Evolutionary conservation across 2,113 vertebrate species (phyloP).

Genomic region (Naja naja): DNA sequence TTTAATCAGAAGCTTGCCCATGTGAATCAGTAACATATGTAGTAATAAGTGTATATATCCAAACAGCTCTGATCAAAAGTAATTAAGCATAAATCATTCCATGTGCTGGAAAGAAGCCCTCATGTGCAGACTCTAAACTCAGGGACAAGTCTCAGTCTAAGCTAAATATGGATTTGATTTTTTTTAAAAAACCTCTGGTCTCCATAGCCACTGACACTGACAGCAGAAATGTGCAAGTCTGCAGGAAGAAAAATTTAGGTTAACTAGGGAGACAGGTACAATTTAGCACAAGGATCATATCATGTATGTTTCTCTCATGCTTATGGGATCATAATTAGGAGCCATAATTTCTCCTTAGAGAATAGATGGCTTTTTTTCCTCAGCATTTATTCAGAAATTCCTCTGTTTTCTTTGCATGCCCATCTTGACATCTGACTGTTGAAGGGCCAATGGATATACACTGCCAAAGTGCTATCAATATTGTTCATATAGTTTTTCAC

Average conservation of each 20-base stretch:
- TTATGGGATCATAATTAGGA: background rate
- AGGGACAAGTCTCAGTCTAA: background rate
- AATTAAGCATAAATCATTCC: conserved; percentile 6
- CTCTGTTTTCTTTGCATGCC: background rate
- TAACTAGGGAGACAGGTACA: background rate
- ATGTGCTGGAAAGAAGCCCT: background rate
- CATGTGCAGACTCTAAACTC: background rate
- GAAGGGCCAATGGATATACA: background rate
- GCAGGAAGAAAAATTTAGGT: background rate
- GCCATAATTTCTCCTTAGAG: background rate
- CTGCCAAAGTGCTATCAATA: background rate
- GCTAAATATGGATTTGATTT: background rate
- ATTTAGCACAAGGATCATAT: background rate
- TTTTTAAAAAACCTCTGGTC: background rate
- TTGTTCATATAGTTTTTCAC: background rate
- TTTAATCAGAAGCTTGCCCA: background rate
- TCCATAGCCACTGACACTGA: background rate
- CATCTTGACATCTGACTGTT: background rate
- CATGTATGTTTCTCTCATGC: background rate
- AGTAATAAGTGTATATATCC: background rate
- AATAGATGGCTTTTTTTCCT: background rate
- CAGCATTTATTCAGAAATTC: background rate
- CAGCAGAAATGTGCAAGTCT: background rate
- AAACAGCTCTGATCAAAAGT: background rate
- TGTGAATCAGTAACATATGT: background rate